Percentiles rank a stretch among this genome's conserved stretches.
phyloP scores from a whole-genome alignment of 2,797 vertebrate species.

The Sciurus carolinensis region DNA sequence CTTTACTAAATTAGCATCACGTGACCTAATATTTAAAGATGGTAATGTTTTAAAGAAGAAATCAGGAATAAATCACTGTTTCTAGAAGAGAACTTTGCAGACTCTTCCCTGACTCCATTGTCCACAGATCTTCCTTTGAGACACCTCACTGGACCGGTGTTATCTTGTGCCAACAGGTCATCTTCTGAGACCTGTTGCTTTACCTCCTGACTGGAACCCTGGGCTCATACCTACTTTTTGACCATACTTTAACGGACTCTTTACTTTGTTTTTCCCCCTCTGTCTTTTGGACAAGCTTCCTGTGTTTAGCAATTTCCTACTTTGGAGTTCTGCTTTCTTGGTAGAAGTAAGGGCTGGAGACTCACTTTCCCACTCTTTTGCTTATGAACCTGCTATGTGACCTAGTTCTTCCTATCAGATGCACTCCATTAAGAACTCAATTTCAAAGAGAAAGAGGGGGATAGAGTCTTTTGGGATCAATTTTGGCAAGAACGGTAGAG shows the following conservation, averaged over 20 bases:
- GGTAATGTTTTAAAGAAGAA: not conserved
- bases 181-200: not conserved
- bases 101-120: not conserved
- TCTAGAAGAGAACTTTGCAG: conserved; percentile 22
- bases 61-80: not conserved
- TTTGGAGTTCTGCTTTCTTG: not conserved
- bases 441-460: not conserved
- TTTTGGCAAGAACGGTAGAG: not conserved
- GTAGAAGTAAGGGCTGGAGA: not conserved
- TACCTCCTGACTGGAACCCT: not conserved
- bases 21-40: not conserved
- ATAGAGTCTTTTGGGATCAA: not conserved
- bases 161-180: no score
- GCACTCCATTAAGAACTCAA: not conserved
- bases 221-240: not conserved
- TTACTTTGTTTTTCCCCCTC: not conserved
- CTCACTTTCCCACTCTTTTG: no score
- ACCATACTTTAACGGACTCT: not conserved
- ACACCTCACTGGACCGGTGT: accelerated
- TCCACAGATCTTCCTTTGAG: not conserved
- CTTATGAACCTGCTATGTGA: not conserved
- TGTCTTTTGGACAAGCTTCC: not conserved
- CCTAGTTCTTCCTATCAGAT: not conserved
- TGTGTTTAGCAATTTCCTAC: not conserved
- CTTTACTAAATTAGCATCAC: conserved; percentile 11